Evolutionary conservation across 2,888 invertebrate species (phyloP), one percentile per base, ranked within the genome.

Genomic region (Brachynemurus nebulosus): DNA sequence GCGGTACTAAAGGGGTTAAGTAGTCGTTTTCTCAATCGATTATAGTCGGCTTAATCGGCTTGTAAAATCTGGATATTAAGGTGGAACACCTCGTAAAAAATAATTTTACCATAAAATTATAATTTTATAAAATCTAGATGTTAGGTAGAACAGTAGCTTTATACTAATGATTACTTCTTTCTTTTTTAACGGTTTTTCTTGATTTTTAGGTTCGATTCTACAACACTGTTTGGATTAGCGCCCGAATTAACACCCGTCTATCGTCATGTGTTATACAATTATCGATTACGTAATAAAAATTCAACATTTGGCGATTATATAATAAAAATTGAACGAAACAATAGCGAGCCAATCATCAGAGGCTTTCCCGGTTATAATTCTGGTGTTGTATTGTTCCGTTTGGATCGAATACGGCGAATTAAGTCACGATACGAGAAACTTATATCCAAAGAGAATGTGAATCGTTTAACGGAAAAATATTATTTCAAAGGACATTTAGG

Each of bases 331-430:
- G 52, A 54, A 16, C 51, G 56, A 11, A 50, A 52, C 5, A 18
- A 7, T 4, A 30, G 20, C 12, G 34, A 34, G 6, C 35, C 35
- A 27, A 63, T 65, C 48, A 60, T 61, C 2, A 61, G 59, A 7
- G 79, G 78, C 2, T 77, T 74, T 55, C 79, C 82, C n/a, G 86
- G 88, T 2, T 78, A 81, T 53, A 88, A 88, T 63, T 84, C 83
- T 51, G 88, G 86, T 5, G 80, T 88, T 2, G 69, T 88, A 25
- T 65, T 88, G 34, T 66, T 88, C 39, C 68, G 81, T 57, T 65
- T 88, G 27, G 70, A 76, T 40, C 71, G 71, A 51, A 74, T 85
- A 61, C 65, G 84, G 48, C 62, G 68, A 42, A 83, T 82, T 1
- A 56, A 62, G 20, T 58, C 70, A 12, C 8, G n/a, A 5, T 85